Evolutionary conservation across 2,797 vertebrate species (phyloP).

Genomic region (Eupleurogrammus muticus): DNA sequence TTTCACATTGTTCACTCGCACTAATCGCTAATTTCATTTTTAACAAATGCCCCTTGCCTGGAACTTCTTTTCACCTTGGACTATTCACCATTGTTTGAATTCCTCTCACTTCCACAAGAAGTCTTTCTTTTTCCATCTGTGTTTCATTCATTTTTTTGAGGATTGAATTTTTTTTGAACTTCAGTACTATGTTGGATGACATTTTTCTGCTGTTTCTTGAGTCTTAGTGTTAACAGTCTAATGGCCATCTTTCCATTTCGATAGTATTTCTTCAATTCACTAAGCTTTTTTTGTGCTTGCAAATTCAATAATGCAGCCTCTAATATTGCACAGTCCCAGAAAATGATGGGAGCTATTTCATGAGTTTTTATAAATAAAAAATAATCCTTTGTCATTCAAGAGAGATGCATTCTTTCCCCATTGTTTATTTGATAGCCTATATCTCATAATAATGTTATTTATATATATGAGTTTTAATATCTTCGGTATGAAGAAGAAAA

Average conservation of each 20-base stretch:
- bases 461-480: no score
- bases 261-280: not conserved
- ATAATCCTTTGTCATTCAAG: constrained; percentile 15
- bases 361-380: not conserved
- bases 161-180: no score
- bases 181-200: no score
- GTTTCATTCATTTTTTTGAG: constrained; percentile 31
- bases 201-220: constrained; percentile 7
- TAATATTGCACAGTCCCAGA: constrained; percentile 34
- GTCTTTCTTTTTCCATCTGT: no score
- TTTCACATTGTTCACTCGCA: no score
- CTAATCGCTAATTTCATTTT: no score
- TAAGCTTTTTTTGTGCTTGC: no score
- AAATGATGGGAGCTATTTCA: not conserved
- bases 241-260: not conserved
- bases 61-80: no score
- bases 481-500: no score
- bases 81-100: no score
- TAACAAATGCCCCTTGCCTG: no score
- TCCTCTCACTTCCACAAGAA: no score
- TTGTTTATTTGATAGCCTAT: not conserved
- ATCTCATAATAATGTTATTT: not conserved
- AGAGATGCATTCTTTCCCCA: not conserved
- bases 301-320: constrained; percentile 4
- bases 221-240: not conserved